These are phyloP conservation scores for Chaetogeoica ovagalla DNA, from an alignment of 2,888 invertebrate species.

Conservation along the genomic window DNA sequence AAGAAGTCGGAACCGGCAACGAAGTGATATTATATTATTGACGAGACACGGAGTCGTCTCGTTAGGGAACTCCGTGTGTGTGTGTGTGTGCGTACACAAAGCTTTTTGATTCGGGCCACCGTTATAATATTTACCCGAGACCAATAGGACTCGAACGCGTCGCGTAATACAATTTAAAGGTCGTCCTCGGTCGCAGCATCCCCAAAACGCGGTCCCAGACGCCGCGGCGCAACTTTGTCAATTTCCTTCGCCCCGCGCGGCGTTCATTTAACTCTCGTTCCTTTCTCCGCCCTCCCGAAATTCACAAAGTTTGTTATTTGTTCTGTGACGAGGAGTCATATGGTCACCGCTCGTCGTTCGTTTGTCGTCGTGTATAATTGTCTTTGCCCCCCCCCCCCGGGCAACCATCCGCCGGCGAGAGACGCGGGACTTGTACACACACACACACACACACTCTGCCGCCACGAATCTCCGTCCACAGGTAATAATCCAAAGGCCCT, in stretches of 20 bases:
- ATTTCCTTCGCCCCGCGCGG: slow-evolving; percentile 26
- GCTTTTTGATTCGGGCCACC: slow-evolving; percentile 35
- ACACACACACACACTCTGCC: neutral
- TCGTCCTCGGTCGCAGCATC: slow-evolving; percentile 6
- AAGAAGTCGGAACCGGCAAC: too few relatives aligned
- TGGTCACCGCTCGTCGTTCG: slow-evolving; percentile 31
- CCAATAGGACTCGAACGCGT: slow-evolving; percentile 27
- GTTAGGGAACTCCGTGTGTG: neutral
- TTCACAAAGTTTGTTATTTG: slow-evolving; percentile 24
- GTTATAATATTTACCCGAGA: slow-evolving; percentile 39
- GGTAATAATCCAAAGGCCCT: slow-evolving; percentile 45
- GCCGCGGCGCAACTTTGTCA: slow-evolving; percentile 42
- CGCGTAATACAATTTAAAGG: slow-evolving; percentile 47
- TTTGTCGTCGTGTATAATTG: slow-evolving; percentile 46
- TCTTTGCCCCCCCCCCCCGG: neutral
- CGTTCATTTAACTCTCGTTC: slow-evolving; percentile 29
- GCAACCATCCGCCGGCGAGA: too few relatives aligned
- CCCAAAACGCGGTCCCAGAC: slow-evolving; percentile 22
- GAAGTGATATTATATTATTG: neutral
- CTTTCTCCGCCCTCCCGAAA: neutral
- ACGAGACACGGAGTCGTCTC: neutral
- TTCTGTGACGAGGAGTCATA: slow-evolving; percentile 44
- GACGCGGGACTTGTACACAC: neutral
- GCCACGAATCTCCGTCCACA: slow-evolving; percentile 4
- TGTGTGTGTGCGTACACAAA: neutral